Percentiles rank a stretch among this genome's conserved stretches.
phyloP scores from a whole-genome alignment of 2,113 vertebrate species.

The Henicopernis longicauda region DNA sequence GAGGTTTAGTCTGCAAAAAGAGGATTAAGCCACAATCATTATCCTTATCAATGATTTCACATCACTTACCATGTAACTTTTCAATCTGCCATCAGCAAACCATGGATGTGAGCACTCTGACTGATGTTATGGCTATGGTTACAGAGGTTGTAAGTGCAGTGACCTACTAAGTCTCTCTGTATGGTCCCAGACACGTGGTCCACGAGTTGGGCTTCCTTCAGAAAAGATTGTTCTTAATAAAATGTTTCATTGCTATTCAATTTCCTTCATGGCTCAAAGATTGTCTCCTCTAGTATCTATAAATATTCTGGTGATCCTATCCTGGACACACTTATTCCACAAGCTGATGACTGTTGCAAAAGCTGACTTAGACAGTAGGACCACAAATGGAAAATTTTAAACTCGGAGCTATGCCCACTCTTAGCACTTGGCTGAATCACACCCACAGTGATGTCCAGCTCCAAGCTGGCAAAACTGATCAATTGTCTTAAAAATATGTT shows the following conservation, averaged over 20 bases:
- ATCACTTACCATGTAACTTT: not conserved
- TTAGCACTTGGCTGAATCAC: not conserved
- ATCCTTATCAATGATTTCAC: not conserved
- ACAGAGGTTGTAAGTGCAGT: not conserved
- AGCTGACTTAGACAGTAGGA: not conserved
- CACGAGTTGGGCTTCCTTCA: not conserved
- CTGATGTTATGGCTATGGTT: not conserved
- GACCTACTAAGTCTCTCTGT: not conserved
- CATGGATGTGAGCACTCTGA: not conserved
- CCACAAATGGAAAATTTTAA: not conserved
- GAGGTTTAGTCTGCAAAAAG: not conserved
- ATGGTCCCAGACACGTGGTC: not conserved
- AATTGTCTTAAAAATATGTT: not conserved
- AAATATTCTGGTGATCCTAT: not conserved
- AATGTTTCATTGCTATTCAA: not conserved
- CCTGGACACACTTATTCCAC: not conserved
- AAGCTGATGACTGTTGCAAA: not conserved
- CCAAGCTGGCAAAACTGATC: not conserved
- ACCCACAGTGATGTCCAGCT: not conserved
- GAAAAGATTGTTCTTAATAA: not conserved
- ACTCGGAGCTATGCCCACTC: not conserved
- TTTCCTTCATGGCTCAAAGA: not conserved
- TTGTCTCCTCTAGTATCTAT: not conserved
- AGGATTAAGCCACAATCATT: not conserved
- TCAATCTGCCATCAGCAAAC: not conserved